These are phyloP conservation scores for Xiphophorus couchianus DNA, from an alignment of 2,113 vertebrate species.

Conservation along the genomic window DNA sequence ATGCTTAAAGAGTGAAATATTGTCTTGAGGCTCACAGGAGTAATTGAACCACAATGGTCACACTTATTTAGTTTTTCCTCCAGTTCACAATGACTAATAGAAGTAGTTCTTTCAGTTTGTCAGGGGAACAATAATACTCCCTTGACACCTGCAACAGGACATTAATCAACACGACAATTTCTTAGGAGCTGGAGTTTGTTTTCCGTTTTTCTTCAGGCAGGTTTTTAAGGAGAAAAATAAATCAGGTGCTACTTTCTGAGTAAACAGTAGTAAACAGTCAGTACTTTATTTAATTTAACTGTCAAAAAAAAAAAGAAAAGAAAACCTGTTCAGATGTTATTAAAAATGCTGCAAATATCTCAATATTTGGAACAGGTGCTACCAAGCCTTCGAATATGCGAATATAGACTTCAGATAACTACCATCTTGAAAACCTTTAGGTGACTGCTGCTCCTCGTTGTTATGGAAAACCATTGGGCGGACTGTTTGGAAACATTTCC, in stretches of 20 bases:
- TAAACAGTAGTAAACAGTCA: not conserved
- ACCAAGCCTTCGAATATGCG: not conserved
- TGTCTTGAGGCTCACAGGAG: conserved; percentile 33
- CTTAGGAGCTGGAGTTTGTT: not conserved
- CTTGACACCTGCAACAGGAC: conserved; percentile 34
- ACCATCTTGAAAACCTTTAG: not conserved
- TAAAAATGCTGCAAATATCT: not conserved
- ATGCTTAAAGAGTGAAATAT: conserved; percentile 25
- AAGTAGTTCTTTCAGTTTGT: conserved; percentile 38
- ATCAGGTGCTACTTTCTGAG: not conserved
- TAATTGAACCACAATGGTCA: conserved; percentile 32
- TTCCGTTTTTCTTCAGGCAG: not conserved
- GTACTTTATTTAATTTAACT: not conserved
- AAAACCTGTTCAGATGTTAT: not conserved
- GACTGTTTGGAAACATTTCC: not conserved
- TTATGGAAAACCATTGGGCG: not conserved
- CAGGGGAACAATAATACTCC: conserved; percentile 23
- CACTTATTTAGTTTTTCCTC: conserved; percentile 37
- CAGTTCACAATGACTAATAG: conserved; percentile 40
- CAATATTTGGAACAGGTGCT: not conserved
- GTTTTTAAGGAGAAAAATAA: not conserved
- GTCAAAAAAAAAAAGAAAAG: not conserved
- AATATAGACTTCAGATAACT: not conserved
- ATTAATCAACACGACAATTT: conserved; percentile 39
- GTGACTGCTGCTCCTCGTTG: not conserved